These are phyloP conservation scores for Notamacropus eugenii DNA, from an alignment of 2,797 vertebrate genomes.

Conservation along the genomic window DNA sequence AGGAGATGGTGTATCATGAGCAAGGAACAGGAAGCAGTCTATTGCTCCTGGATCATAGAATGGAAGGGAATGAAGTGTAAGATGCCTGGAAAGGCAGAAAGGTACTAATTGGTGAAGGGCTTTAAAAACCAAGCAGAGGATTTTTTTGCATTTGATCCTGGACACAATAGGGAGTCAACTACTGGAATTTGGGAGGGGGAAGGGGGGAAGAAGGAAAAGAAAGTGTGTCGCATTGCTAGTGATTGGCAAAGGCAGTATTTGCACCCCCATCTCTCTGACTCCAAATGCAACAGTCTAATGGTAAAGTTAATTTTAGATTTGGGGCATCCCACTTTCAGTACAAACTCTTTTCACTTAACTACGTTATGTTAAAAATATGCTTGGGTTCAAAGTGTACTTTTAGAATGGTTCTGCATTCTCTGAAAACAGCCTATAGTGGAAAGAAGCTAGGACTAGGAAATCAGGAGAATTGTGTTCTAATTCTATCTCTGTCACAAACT, in stretches of 20 bases:
- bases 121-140: background rate
- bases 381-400: background rate
- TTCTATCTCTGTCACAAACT: background rate
- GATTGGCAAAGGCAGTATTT: background rate
- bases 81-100: background rate
- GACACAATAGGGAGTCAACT: background rate
- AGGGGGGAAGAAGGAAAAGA: background rate
- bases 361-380: background rate
- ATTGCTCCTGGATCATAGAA: background rate
- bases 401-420: background rate
- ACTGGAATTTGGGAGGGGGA: background rate
- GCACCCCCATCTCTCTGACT: background rate
- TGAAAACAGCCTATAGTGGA: background rate
- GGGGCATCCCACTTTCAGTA: background rate
- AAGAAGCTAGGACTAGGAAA: background rate
- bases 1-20: background rate
- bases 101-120: background rate
- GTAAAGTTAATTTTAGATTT: background rate
- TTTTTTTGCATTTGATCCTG: background rate
- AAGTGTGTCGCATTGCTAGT: background rate
- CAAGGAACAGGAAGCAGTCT: background rate
- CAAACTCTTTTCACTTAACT: background rate
- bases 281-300: background rate
- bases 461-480: background rate
- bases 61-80: background rate